Evolutionary conservation across 2,888 invertebrate genomes (phyloP), one percentile per base, ranked within the genome.

Genomic region (Harpagoxenus sublaevis): DNA sequence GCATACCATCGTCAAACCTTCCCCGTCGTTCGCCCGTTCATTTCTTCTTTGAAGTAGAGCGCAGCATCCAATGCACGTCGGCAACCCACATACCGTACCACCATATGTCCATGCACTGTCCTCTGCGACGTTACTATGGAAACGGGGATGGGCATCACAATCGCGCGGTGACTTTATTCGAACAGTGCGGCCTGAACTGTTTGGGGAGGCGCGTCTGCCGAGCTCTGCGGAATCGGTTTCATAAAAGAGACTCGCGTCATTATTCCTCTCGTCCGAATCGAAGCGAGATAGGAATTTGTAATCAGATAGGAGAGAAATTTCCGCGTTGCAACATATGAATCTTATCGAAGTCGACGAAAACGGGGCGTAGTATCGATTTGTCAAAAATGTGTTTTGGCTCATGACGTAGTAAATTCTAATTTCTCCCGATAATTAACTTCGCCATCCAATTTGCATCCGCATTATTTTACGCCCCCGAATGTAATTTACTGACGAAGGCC

Each of bases 21-120:
- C 84, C 85, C 85, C 42, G 74, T 79, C 71, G 31, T 77, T 77
- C 74, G 75, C 65, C 77, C 79, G 55, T 73, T 71, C 79, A 55
- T 63, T 79, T 88, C 85, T 86, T 79, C 55, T 87, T 87, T 82
- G 73, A 87, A 85, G 83, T 88, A 85, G 87, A 89, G 62, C 85
- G 68, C 84, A 86, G 84, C 84, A 87, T 90, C 83, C 86, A 73
- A 85, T 86, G 90, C 90, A 90, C 90, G 90, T 83, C 86, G 79
- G 81, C 74, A 87, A 81, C 83, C 78, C 73, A 48, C 48, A 84
- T 86, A 86, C 85, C 42, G 83, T 28, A 87, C 74, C 70, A 88
- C 87, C 89, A 83, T 87, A 83, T 87, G 55, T 65, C 79, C 87
- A 85, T 84, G 84, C 89, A 89, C 86, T 86, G 62, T 84, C 79